A percentile compares a stretch with the other conserved stretches of the same genome.
These are phyloP conservation scores for Chauna torquata DNA, from an alignment of 2,113 vertebrate species.

Conservation along the genomic window DNA sequence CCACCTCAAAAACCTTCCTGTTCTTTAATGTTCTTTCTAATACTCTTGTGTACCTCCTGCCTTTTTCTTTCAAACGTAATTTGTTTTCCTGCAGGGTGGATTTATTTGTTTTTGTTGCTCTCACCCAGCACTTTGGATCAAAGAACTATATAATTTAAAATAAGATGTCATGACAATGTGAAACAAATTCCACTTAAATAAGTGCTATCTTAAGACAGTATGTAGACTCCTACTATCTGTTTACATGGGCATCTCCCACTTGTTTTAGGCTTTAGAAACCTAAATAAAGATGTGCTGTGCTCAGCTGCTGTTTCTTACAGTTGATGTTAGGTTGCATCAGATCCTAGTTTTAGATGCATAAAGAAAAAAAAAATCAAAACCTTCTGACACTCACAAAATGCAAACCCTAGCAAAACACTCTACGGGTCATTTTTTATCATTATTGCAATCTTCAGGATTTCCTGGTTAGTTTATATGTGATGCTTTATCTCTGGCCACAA, in stretches of 20 bases:
- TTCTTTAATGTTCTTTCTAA: not conserved
- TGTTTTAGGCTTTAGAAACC: not conserved
- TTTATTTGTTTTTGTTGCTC: constrained; percentile 52
- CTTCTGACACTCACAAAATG: not conserved
- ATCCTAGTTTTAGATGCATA: not conserved
- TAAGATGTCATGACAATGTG: not conserved
- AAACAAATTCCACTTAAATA: not conserved
- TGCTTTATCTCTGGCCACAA: not conserved
- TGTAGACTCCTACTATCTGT: not conserved
- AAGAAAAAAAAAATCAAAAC: not conserved
- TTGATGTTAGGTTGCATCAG: not conserved
- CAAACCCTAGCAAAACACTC: not conserved
- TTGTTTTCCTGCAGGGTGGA: constrained; percentile 33
- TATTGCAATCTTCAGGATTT: not conserved
- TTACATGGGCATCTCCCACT: not conserved
- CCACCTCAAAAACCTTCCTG: not conserved
- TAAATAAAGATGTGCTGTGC: not conserved
- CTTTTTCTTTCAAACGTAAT: constrained; percentile 17
- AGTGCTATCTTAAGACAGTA: not conserved
- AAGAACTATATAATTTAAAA: constrained; percentile 45
- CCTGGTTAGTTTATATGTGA: not conserved
- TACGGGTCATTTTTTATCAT: not conserved
- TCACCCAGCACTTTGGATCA: constrained; percentile 37
- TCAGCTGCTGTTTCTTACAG: not conserved
- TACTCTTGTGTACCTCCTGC: not conserved